phyloP scores from a whole-genome alignment of 2,113 vertebrate species.

The Haemorhous mexicanus region DNA sequence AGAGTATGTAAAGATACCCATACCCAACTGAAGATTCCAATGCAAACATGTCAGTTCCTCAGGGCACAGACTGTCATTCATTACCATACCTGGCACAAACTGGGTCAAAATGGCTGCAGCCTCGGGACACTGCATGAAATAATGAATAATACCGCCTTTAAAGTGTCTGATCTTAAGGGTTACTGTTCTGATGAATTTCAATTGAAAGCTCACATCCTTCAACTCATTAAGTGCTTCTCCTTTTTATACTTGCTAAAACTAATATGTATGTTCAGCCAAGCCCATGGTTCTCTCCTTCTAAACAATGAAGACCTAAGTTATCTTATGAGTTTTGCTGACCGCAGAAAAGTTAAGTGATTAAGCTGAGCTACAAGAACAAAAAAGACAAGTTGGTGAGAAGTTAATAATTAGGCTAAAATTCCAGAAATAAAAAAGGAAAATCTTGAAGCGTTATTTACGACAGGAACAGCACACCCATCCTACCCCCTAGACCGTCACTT shows the following conservation, averaged over 20 bases:
- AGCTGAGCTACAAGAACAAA: not conserved
- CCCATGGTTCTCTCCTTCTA: not conserved
- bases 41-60: not conserved
- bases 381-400: not conserved
- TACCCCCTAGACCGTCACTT: constrained; percentile 22
- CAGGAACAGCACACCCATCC: not conserved
- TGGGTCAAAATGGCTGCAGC: not conserved
- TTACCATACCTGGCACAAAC: not conserved
- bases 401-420: not conserved
- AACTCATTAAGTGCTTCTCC: not conserved
- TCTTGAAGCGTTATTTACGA: not conserved
- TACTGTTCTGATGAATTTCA: not conserved
- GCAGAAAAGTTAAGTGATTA: not conserved
- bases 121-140: not conserved
- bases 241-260: not conserved
- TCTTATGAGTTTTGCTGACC: not conserved
- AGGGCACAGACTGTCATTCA: not conserved
- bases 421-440: not conserved
- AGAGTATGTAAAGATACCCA: not conserved
- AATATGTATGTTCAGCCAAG: not conserved
- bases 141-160: not conserved
- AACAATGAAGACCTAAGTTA: not conserved
- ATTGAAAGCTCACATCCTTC: not conserved
- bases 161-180: not conserved
- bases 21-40: not conserved